phyloP scores from a whole-genome alignment of 2,113 vertebrate genomes.

The Jaculus jaculus region DNA sequence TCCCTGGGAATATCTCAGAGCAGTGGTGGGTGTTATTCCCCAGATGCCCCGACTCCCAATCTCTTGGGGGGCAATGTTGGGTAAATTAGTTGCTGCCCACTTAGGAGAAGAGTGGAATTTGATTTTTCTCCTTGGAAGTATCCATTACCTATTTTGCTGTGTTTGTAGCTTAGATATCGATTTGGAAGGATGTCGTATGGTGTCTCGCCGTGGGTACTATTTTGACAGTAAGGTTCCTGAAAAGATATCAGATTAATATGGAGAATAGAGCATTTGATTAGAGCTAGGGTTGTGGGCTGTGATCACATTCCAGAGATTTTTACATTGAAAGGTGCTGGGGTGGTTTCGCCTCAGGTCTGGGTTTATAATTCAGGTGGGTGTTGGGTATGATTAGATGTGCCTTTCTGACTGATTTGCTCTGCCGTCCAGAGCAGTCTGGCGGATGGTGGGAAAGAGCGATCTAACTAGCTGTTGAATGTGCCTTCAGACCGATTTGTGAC shows the following conservation, averaged over 20 bases:
- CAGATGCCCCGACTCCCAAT: background rate
- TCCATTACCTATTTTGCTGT: conserved; percentile 65
- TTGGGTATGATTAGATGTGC: conserved; percentile 51
- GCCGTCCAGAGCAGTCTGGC: background rate
- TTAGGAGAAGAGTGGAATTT: conserved; percentile 71
- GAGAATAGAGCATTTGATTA: background rate
- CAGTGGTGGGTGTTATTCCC: background rate
- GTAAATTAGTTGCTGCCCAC: conserved; percentile 42
- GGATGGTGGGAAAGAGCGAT: conserved; percentile 18
- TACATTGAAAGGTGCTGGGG: conserved; percentile 23
- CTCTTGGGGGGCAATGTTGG: conserved; percentile 56
- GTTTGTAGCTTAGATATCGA: conserved; percentile 75
- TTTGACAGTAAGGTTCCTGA: conserved; percentile 65
- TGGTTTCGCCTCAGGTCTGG: conserved; percentile 6
- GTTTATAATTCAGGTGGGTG: conserved; percentile 70
- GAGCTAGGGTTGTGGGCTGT: conserved; percentile 19
- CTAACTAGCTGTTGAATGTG: conserved; percentile 74
- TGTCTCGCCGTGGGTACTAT: conserved; percentile 64
- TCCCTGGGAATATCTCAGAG: conserved; percentile 53
- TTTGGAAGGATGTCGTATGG: conserved; percentile 62
- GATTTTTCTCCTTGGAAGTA: conserved; percentile 74
- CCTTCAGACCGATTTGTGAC: background rate
- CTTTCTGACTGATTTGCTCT: conserved; percentile 43
- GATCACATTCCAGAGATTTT: conserved; percentile 45
- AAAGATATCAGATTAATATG: conserved; percentile 51